Percentiles rank a stretch among this genome's conserved stretches.
phyloP scores from a whole-genome alignment of 2,888 invertebrate species.

The Hololepta plana region DNA sequence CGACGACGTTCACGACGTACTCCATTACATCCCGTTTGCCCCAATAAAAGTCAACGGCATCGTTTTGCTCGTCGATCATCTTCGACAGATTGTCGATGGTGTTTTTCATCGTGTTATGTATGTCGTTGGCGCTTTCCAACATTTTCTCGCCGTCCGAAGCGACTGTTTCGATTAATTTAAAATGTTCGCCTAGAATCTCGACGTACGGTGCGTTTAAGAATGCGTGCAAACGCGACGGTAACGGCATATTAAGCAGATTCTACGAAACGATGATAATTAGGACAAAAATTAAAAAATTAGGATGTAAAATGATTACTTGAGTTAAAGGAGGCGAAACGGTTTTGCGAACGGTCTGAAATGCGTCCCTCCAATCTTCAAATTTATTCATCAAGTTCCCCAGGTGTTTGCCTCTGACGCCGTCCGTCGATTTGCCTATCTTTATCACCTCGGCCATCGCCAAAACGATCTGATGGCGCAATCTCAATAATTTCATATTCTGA shows the following conservation, averaged over 20 bases:
- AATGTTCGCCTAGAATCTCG: constrained; percentile 15
- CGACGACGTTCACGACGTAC: constrained; percentile 37
- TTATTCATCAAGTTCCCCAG: constrained; percentile 14
- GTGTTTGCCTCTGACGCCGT: constrained; percentile 16
- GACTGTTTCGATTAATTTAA: constrained; percentile 16
- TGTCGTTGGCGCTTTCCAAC: constrained; percentile 15
- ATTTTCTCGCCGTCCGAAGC: constrained; percentile 9
- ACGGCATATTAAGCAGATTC: constrained; percentile 18
- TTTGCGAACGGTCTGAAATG: constrained; percentile 10
- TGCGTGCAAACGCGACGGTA: constrained; percentile 21
- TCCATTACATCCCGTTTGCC: constrained; percentile 32
- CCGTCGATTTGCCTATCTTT: constrained; percentile 18
- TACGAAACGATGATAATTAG: constrained; percentile 12
- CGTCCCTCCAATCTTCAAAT: constrained; percentile 17
- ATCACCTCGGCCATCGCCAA: constrained; percentile 16
- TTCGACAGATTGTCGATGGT: constrained; percentile 12
- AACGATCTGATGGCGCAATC: constrained; percentile 17
- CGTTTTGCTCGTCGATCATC: constrained; percentile 23
- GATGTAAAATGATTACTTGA: constrained; percentile 8
- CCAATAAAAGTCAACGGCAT: constrained; percentile 27
- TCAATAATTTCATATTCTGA: constrained; percentile 20
- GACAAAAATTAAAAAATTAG: constrained; percentile 1
- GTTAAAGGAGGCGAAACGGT: constrained; percentile 10
- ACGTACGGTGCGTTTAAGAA: constrained; percentile 18
- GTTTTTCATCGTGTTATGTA: constrained; percentile 16